Evolutionary conservation across 2,888 invertebrate species (phyloP).

Genomic region (Orthosia cruda): DNA sequence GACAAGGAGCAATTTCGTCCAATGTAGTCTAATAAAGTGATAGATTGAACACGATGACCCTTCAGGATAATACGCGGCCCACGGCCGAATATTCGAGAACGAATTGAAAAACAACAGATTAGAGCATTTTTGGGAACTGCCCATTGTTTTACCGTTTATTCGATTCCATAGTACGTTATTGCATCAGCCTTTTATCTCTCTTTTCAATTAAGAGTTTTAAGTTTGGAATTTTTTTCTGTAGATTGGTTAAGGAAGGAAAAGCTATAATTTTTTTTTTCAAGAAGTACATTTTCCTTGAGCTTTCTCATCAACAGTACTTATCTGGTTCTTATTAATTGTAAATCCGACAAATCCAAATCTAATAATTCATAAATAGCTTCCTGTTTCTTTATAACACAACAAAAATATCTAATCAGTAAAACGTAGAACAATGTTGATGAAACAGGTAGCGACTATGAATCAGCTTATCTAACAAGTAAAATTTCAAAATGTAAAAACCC

Average conservation of each 20-base stretch:
- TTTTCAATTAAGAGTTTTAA: constrained; percentile 50
- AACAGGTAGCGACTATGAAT: too few species aligned
- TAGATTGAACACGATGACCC: constrained; percentile 67
- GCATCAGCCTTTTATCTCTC: constrained; percentile 47
- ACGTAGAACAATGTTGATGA: too few species aligned
- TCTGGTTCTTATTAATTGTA: neutral
- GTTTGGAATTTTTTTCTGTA: constrained; percentile 43
- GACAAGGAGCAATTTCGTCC: constrained; percentile 59
- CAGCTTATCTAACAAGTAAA: too few species aligned
- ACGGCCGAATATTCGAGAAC: constrained; percentile 43
- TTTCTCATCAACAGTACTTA: constrained; percentile 1
- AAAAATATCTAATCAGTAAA: too few species aligned
- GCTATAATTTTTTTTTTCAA: neutral
- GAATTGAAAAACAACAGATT: constrained; percentile 71
- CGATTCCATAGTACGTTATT: constrained; percentile 49
- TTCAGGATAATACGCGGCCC: constrained; percentile 54
- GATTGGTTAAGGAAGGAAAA: constrained; percentile 15
- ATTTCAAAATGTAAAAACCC: too few species aligned
- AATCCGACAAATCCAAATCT: neutral
- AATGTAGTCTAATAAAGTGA: constrained; percentile 60
- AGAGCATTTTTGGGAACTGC: constrained; percentile 38
- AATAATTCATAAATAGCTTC: constrained; percentile 10
- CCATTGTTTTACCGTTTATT: constrained; percentile 54
- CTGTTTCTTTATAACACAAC: neutral
- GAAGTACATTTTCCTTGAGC: constrained; percentile 1